These are phyloP conservation scores for Formicarius rufipectus DNA, from an alignment of 2,113 vertebrate genomes.

Conservation along the genomic window DNA sequence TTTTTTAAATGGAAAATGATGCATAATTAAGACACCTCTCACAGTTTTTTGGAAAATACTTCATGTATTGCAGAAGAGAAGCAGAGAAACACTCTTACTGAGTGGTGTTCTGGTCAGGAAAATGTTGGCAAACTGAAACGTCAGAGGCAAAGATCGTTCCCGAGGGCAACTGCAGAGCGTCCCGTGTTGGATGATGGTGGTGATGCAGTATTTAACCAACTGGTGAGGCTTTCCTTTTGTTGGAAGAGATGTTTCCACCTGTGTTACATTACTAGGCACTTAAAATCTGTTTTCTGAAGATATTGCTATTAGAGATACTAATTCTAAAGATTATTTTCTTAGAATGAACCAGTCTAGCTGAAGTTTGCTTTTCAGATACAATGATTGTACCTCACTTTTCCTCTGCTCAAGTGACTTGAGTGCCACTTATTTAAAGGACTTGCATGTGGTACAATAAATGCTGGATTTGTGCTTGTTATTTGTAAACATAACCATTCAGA, in stretches of 20 bases:
- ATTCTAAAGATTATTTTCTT: neutral
- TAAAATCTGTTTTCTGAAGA: neutral
- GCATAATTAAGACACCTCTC: neutral
- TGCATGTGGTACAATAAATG: neutral
- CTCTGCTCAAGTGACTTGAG: neutral
- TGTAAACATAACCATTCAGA: neutral
- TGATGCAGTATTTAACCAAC: conserved; percentile 75
- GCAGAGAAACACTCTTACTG: conserved; percentile 78
- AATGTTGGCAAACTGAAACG: conserved; percentile 50
- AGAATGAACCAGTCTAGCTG: neutral
- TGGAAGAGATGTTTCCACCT: neutral
- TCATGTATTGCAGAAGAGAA: conserved; percentile 78
- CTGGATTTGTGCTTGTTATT: neutral
- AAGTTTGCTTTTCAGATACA: neutral
- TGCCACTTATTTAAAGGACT: neutral
- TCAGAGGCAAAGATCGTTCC: conserved; percentile 59
- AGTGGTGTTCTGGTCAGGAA: conserved; percentile 84
- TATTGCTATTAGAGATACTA: fast-evolving
- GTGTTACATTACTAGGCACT: neutral
- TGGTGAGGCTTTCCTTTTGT: conserved; percentile 65
- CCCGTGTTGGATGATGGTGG: conserved; percentile 74
- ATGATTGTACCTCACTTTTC: neutral
- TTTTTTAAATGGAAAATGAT: neutral
- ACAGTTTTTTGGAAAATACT: neutral
- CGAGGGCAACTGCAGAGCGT: conserved; percentile 67